phyloP scores from a whole-genome alignment of 2,888 invertebrate species.

The Lasioglossum villosulum region DNA sequence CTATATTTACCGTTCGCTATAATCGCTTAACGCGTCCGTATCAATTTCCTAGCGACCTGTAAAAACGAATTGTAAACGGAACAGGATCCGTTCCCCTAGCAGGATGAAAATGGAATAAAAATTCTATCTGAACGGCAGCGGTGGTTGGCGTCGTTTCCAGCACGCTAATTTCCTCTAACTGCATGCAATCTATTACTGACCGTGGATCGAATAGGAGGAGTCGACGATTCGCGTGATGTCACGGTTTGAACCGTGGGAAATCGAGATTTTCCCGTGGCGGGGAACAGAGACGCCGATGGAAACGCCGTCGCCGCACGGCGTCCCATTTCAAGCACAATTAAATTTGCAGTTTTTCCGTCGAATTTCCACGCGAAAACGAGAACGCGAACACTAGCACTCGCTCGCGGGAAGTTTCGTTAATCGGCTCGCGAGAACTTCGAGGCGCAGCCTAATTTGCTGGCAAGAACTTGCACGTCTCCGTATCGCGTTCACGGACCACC shows the following conservation, averaged over 20 bases:
- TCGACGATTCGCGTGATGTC: background rate
- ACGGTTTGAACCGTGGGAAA: background rate
- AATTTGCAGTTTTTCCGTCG: background rate
- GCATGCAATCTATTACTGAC: background rate
- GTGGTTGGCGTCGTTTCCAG: background rate
- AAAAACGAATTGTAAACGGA: background rate
- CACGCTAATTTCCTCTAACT: background rate
- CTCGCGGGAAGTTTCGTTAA: conserved; percentile 6
- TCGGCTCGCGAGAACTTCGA: conserved; percentile 6
- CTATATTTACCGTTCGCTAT: too few relatives aligned
- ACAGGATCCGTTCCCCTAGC: background rate
- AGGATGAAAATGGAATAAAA: background rate
- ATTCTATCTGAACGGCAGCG: background rate
- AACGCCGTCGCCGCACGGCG: background rate
- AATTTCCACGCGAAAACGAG: background rate
- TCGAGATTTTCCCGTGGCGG: background rate
- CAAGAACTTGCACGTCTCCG: background rate
- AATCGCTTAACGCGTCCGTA: background rate
- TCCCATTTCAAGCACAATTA: background rate
- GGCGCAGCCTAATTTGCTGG: background rate
- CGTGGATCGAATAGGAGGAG: background rate
- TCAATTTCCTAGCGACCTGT: background rate
- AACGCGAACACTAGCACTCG: background rate
- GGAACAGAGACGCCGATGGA: background rate
- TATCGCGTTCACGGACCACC: background rate